Percentiles rank a stretch among this genome's conserved stretches.
Conservation (phyloP, 37 sponge, comb jelly and placozoan species). For the Bolinopsis microptera region DNA sequence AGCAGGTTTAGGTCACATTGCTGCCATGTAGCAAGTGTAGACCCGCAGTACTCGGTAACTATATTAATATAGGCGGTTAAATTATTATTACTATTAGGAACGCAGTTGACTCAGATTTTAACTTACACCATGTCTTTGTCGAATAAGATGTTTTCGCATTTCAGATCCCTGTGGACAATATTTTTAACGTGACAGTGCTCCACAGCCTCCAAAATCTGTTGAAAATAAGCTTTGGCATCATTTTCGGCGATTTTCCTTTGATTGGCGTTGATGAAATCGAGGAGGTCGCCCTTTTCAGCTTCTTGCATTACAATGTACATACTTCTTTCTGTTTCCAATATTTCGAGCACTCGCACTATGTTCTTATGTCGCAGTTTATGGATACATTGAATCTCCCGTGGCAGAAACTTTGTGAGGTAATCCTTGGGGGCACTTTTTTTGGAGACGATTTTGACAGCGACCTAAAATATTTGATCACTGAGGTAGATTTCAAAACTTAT, state of each 20-base stretch:
- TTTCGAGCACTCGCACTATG: conserved; percentile 77
- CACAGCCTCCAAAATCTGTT: conserved; percentile 75
- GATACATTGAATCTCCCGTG: conserved; percentile 81
- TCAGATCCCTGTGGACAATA: conserved; percentile 90
- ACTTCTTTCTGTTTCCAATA: conserved; percentile 76
- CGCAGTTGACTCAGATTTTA: not conserved
- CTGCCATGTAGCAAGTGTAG: too few species aligned
- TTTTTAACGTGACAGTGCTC: conserved; percentile 72
- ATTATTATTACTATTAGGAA: not conserved
- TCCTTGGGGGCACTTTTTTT: conserved; percentile 85
- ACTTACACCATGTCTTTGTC: conserved; percentile 67
- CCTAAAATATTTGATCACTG: conserved; percentile 70
- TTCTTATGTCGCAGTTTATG: conserved; percentile 71
- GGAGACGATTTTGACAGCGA: conserved; percentile 88
- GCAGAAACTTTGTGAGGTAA: conserved; percentile 82
- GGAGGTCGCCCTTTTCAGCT: conserved; percentile 88
- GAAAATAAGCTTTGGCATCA: conserved; percentile 73
- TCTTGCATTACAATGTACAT: conserved; percentile 87
- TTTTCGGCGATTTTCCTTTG: conserved; percentile 74
- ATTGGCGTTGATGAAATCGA: conserved; percentile 84
- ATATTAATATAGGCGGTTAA: too few species aligned
- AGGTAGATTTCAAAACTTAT: too few species aligned
- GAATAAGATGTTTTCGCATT: conserved; percentile 89
- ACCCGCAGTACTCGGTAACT: too few species aligned
- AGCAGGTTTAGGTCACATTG: too few species aligned